Conservation (phyloP, 2,888 invertebrate species). For the Malthinus seriepunctatus region DNA sequence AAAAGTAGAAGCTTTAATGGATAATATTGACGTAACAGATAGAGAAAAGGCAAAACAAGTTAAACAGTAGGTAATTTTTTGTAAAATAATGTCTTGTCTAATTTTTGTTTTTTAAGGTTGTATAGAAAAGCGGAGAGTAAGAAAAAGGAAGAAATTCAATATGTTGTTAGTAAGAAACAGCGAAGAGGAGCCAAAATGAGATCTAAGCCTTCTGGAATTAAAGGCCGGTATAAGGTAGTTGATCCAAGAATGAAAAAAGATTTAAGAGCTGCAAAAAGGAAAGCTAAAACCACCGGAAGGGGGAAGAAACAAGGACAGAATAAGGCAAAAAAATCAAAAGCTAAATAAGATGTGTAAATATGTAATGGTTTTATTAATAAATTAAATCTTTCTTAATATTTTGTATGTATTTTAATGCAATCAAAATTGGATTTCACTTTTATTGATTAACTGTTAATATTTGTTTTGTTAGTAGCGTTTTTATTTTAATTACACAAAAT, state of each 20-base stretch:
- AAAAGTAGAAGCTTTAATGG: constrained; percentile 92
- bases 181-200: constrained; percentile 75
- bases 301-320: no score
- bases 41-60: constrained; percentile 91
- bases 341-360: constrained; percentile 13
- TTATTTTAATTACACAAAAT: no score
- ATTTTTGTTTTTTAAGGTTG: constrained; percentile 59
- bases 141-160: constrained; percentile 88
- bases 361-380: constrained; percentile 4
- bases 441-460: no score
- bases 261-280: constrained; percentile 65
- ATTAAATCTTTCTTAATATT: no score
- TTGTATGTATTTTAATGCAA: no score
- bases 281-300: background rate
- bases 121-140: constrained; percentile 88
- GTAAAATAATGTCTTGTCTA: background rate
- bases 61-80: constrained; percentile 67
- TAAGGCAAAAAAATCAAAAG: background rate
- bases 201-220: constrained; percentile 82
- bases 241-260: constrained; percentile 97
- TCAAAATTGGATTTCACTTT: no score
- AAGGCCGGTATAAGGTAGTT: constrained; percentile 92
- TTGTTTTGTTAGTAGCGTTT: no score
- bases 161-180: constrained; percentile 94
- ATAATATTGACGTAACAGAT: constrained; percentile 87